phyloP scores from a whole-genome alignment of 2,113 vertebrate genomes.

The Nycticorax nycticorax region DNA sequence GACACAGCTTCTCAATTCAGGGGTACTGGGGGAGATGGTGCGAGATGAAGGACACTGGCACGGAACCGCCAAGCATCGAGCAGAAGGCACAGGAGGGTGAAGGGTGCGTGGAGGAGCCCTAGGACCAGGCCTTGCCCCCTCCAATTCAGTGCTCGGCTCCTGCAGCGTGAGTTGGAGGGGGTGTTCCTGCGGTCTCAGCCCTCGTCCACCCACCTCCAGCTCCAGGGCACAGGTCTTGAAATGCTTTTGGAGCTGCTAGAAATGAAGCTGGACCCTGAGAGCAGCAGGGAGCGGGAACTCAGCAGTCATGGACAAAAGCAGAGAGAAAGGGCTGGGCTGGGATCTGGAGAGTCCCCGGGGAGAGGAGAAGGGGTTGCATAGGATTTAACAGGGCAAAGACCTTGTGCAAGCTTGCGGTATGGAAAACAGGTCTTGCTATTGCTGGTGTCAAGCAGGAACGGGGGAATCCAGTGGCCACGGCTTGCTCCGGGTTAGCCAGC shows the following conservation, averaged over 20 bases:
- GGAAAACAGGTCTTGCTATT: slow-evolving; percentile 11
- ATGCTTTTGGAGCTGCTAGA: neutral
- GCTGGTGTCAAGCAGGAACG: neutral
- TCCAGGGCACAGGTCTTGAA: neutral
- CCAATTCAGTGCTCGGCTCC: neutral
- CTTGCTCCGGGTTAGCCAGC: neutral
- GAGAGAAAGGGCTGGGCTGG: neutral
- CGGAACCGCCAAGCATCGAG: neutral
- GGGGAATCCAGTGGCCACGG: neutral
- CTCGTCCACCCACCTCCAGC: neutral
- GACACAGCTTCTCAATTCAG: neutral
- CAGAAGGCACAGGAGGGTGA: slow-evolving; percentile 48
- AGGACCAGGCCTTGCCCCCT: neutral
- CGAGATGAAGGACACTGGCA: neutral
- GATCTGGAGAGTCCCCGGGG: neutral
- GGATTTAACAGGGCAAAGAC: slow-evolving; percentile 34
- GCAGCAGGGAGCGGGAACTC: neutral
- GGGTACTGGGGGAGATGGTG: neutral
- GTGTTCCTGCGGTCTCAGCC: neutral
- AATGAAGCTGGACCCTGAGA: neutral
- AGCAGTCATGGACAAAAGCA: neutral
- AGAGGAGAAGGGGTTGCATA: slow-evolving; percentile 38
- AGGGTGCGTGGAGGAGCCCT: neutral
- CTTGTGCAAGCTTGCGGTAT: slow-evolving; percentile 13
- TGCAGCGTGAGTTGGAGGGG: neutral